phyloP scores from a whole-genome alignment of 2,797 vertebrate genomes.

The Buceros bicornis region DNA sequence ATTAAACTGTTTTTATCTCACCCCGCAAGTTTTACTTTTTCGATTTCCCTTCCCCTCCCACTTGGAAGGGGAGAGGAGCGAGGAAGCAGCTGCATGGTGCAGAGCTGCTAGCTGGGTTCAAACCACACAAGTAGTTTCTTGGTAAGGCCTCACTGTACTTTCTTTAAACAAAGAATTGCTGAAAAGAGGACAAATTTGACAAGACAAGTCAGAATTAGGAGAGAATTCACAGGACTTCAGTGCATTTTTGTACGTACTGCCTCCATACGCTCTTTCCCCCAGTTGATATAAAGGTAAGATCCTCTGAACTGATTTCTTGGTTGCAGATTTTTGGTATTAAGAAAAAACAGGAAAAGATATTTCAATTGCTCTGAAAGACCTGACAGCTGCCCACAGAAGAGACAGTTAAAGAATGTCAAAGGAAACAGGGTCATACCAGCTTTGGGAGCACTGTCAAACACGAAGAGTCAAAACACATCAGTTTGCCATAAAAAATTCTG shows the following conservation, averaged over 20 bases:
- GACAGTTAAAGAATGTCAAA: neutral
- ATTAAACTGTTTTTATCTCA: neutral
- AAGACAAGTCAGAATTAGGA: neutral
- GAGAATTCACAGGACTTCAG: neutral
- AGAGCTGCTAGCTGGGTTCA: neutral
- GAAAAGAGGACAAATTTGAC: neutral
- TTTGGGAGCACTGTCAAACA: neutral
- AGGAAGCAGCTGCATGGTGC: neutral
- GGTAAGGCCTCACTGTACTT: neutral
- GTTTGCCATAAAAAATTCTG: neutral
- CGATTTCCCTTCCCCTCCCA: neutral
- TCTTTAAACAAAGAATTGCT: neutral
- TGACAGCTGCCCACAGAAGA: neutral
- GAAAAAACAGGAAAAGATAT: neutral
- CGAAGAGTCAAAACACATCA: neutral
- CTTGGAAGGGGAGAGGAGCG: neutral
- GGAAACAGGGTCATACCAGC: neutral
- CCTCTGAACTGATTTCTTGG: neutral
- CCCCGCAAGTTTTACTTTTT: neutral
- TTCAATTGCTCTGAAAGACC: neutral
- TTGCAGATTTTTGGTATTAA: neutral
- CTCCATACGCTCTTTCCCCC: neutral
- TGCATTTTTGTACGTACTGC: neutral
- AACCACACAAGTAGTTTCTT: neutral
- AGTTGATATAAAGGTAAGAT: neutral